Evolutionary conservation across 2,888 invertebrate species (phyloP), one percentile per base, ranked within the genome.

Genomic region (Ormyrus pomaceus): DNA sequence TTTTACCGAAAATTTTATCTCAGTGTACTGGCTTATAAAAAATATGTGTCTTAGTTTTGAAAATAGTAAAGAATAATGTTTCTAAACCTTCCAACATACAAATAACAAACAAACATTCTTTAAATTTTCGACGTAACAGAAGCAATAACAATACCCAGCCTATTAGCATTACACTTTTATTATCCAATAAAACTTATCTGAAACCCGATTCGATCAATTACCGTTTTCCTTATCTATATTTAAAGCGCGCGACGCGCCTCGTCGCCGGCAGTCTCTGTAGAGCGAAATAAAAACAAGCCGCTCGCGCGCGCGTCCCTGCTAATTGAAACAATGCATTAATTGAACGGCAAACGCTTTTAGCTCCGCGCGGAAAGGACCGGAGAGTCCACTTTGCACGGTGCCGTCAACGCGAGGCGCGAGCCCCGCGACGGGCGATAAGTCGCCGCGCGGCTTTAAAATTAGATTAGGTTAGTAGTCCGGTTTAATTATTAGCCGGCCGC

Each of bases 331-430:
- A 19, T 34, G 61, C 59, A 69, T 69, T 61, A 68, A 78, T 66
- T 50, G 68, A 59, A 73, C 34, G 50, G 68, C 58, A 73, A 78
- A 73, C 48, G 68, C 68, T 78, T 78, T 78, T 78, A 78, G 51
- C 51, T 45, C 45, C 11, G 1, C 11, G 1, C 10, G 58, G 11
- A 69, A 68, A 61, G 13, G 65, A 48, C 48, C 1, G 55, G 62
- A 78, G 69, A 78, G 19, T 19, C 62, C 56, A 73, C 71, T 77
- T 77, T 71, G 64, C 77, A 65, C 58, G 50, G 46, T 55, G 45
- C 62, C 70, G 70, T 77, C 71, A 78, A 78, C 19, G 1, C 55
- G 78, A 78, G 72, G 72, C 46, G 46, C 58, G 58, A 71, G 50
- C 58, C 59, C 58, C 59, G 19, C 48, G 59, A 66, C 59, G 59